These are phyloP conservation scores for Drosophila grimshawi DNA, from an alignment of 1,140 invertebrate species.

Conservation along the genomic window DNA sequence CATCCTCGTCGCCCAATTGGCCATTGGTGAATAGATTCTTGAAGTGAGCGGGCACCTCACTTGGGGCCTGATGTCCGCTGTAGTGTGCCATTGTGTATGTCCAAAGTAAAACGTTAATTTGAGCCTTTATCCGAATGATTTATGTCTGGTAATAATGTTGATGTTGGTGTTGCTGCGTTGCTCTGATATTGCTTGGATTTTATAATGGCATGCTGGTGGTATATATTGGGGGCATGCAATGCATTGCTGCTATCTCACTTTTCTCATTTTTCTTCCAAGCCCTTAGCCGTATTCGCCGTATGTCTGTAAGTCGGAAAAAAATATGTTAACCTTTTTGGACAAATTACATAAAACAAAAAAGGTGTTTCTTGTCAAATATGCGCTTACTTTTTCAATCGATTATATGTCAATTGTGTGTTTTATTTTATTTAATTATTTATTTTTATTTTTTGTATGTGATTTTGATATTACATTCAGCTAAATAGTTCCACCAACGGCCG, in stretches of 20 bases:
- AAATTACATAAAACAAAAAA: constrained; percentile 37
- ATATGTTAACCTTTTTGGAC: constrained; percentile 2
- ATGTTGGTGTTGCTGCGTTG: constrained; percentile 1
- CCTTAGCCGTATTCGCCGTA: constrained; percentile 14
- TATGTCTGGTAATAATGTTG: constrained; percentile 6
- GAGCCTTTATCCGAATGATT: background rate
- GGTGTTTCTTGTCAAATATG: background rate
- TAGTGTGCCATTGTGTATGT: constrained; percentile 66
- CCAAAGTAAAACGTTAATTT: constrained; percentile 18
- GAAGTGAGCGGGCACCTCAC: constrained; percentile 68
- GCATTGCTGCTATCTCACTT: constrained; percentile 34
- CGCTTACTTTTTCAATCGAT: constrained; percentile 61
- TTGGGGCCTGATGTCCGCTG: constrained; percentile 50
- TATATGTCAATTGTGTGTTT: constrained; percentile 17
- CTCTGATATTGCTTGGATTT: constrained; percentile 9
- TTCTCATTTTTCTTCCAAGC: constrained; percentile 40
- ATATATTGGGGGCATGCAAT: constrained; percentile 24
- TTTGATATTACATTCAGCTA: constrained; percentile 36
- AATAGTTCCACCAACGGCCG: constrained; percentile 68
- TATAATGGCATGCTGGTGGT: constrained; percentile 59
- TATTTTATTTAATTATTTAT: constrained; percentile 26
- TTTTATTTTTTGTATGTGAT: constrained; percentile 8
- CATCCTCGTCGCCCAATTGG: constrained; percentile 54
- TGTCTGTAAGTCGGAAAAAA: constrained; percentile 4
- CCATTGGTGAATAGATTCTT: constrained; percentile 75